Evolutionary conservation across 2,113 vertebrate species (phyloP), one percentile per base, ranked within the genome.

Genomic region (Sander vitreus): DNA sequence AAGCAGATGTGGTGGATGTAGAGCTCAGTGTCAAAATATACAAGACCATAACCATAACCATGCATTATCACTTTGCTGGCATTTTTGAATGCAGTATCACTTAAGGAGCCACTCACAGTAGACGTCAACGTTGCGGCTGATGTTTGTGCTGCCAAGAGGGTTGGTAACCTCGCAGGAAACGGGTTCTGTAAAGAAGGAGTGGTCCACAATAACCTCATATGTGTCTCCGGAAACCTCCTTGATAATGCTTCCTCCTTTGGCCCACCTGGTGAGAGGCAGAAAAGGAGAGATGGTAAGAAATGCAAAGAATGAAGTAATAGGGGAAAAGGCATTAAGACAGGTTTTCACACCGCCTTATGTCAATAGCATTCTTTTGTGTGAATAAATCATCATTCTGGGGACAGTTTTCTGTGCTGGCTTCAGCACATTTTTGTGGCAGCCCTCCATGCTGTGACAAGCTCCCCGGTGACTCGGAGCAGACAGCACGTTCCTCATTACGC

Each of bases 91-190:
- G 9, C 1, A 23, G n/a, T 2, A 45, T 25, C 16, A 9, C 53
- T 71, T 16, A 47, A 76, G 15, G 45, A 73, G 63, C 10, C 43
- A 94, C 98, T 99, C 89, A 99, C 98, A 99, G 84, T 99, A 99
- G 65, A 99, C 98, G 0, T 99, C 98, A 9, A 99, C 98, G 0
- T 97, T 98, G 62, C 97, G 97, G 93, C 98, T 99, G 95, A 99
- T 96, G 92, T 99, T 99, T 11, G 98, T 99, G 93, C 97, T 99
- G 89, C 98, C 98, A 47, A 99, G 93, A 0, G 97, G 95, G 0
- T 99, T 99, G 94, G 98, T 99, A 67, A 99, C 98, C 90, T 99
- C 98, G 0, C 98, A 99, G 86, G 98, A 99, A 6, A 99, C 95
- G 0, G 98, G 97, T 68, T 99, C 98, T 0, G 97, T 97, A 88